phyloP scores from a whole-genome alignment of 2,113 vertebrate species.

The Echinops telfairi region DNA sequence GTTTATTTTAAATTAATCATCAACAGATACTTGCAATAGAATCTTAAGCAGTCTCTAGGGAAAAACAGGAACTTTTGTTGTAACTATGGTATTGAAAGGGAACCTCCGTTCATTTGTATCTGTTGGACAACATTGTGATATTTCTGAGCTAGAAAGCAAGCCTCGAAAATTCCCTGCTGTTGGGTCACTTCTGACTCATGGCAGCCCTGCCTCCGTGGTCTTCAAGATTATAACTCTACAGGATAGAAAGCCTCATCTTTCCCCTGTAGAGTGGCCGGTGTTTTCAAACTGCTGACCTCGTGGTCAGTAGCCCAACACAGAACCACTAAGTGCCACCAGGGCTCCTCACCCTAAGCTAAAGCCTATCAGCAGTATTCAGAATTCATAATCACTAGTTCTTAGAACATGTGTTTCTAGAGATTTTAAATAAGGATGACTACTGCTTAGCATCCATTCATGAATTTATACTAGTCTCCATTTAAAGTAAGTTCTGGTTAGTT shows the following conservation, averaged over 20 bases:
- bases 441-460: background rate
- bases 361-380: constrained; percentile 38
- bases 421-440: constrained; percentile 54
- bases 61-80: constrained; percentile 29
- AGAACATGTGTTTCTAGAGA: constrained; percentile 6
- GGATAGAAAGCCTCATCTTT: no score
- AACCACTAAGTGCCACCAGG: no score
- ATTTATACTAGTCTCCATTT: constrained; percentile 1
- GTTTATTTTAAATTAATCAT: constrained; percentile 78
- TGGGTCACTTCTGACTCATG: no score
- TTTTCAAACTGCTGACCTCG: no score
- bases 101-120: constrained; percentile 49
- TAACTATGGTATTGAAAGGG: constrained; percentile 46
- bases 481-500: background rate
- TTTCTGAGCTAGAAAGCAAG: background rate
- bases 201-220: no score
- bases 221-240: no score
- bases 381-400: constrained; percentile 42
- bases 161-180: no score
- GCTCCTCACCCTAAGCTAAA: background rate
- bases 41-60: constrained; percentile 48
- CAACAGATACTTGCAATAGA: constrained; percentile 57
- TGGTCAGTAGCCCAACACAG: no score
- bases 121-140: background rate
- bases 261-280: no score